These are phyloP conservation scores for Chalcosyrphus nemorum DNA, from an alignment of 2,888 invertebrate genomes.

Conservation along the genomic window DNA sequence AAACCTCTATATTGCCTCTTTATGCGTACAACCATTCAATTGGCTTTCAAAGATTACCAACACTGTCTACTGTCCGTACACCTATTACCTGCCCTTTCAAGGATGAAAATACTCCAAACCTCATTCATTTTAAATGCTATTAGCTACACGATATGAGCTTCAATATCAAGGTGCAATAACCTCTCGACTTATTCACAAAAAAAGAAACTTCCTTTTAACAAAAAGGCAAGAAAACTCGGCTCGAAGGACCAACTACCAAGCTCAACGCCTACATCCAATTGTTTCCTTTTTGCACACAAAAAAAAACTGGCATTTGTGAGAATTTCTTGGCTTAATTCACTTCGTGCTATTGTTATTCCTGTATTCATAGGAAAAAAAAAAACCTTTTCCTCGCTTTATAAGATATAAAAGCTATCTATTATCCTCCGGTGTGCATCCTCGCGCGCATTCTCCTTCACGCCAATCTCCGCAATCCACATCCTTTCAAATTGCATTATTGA, in stretches of 20 bases:
- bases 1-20: too few species aligned
- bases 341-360: slow-evolving; percentile 46
- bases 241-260: slow-evolving; percentile 35
- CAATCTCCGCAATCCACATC: slow-evolving; percentile 17
- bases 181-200: background rate
- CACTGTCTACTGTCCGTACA: too few species aligned
- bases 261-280: background rate
- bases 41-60: too few species aligned
- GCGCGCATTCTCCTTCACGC: background rate
- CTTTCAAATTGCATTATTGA: slow-evolving; percentile 60
- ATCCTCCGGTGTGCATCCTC: slow-evolving; percentile 41
- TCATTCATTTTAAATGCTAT: too few species aligned
- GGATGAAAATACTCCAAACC: too few species aligned
- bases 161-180: slow-evolving; percentile 17
- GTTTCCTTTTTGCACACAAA: background rate
- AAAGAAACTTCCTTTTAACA: background rate
- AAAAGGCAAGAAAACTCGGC: background rate
- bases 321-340: slow-evolving; percentile 41
- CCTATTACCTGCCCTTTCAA: too few species aligned
- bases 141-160: too few species aligned
- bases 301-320: background rate
- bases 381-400: background rate
- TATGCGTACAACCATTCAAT: too few species aligned
- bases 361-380: slow-evolving; percentile 34
- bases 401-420: slow-evolving; percentile 43